These are phyloP conservation scores for Silurus glanis DNA, from an alignment of 2,113 vertebrate genomes.

Conservation along the genomic window DNA sequence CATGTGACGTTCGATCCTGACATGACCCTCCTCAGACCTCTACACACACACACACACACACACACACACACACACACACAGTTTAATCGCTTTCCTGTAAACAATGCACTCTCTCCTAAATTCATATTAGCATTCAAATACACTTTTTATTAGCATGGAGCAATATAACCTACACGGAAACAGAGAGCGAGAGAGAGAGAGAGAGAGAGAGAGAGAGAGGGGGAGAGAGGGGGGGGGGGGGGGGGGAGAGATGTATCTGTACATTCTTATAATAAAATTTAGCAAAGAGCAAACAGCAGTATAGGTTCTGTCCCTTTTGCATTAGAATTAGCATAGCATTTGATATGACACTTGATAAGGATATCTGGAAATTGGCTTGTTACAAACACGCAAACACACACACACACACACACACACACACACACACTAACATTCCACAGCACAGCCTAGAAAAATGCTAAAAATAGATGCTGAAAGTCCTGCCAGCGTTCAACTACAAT, in stretches of 20 bases:
- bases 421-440: background rate
- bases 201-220: background rate
- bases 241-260: background rate
- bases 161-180: conserved; percentile 5
- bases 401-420: no score
- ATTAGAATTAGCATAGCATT: background rate
- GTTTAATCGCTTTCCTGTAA: background rate
- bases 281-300: background rate
- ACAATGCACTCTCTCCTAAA: background rate
- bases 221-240: no score
- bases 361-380: background rate
- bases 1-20: background rate
- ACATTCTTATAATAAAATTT: background rate
- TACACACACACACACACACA: background rate
- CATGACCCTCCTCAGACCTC: background rate
- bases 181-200: background rate
- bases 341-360: background rate
- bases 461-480: background rate
- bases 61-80: conserved; percentile 1
- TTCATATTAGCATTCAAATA: conserved; percentile 30
- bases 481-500: background rate
- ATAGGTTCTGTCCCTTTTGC: background rate
- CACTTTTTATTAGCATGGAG: background rate
- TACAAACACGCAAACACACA: no score
- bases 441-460: background rate